These are phyloP conservation scores for Drosophila tripunctata DNA, from an alignment of 2,888 invertebrate species.

Conservation along the genomic window DNA sequence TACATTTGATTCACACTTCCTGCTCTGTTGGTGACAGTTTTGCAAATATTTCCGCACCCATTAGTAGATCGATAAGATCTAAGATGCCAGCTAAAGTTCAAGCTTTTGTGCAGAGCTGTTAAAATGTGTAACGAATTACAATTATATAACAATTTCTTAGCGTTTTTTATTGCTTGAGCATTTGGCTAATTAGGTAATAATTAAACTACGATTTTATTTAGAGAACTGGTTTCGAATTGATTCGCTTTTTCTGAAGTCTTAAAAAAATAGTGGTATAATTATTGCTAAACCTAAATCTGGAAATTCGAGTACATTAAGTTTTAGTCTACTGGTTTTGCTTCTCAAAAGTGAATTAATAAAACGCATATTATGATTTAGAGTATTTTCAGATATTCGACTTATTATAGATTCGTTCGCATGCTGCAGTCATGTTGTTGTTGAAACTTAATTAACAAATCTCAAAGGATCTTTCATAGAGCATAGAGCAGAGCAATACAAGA, in stretches of 20 bases:
- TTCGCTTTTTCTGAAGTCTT: too few species aligned
- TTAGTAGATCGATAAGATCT: neutral
- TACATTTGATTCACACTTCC: neutral
- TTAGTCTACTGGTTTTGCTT: too few species aligned
- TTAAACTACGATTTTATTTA: too few species aligned
- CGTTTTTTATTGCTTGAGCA: too few species aligned
- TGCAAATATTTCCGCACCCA: neutral
- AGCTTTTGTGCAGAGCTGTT: neutral
- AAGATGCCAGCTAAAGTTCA: neutral
- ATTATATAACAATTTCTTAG: too few species aligned
- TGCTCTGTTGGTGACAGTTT: neutral
- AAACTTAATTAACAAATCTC: constrained; percentile 8
- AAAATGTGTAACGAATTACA: too few species aligned
- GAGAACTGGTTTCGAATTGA: too few species aligned
- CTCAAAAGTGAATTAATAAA: too few species aligned
- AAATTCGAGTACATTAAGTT: too few species aligned
- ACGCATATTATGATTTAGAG: neutral
- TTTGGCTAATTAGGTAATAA: too few species aligned
- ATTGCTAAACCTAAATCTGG: too few species aligned
- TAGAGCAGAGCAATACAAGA: neutral
- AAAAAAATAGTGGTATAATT: too few species aligned
- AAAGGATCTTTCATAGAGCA: constrained; percentile 1
- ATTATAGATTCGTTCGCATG: constrained; percentile 2
- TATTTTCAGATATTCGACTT: constrained; percentile 5
- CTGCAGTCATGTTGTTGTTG: constrained; percentile 11